Base-by-base conservation (phyloP, 2,888 invertebrate genomes). In the Trissolcus japonicus region DNA sequence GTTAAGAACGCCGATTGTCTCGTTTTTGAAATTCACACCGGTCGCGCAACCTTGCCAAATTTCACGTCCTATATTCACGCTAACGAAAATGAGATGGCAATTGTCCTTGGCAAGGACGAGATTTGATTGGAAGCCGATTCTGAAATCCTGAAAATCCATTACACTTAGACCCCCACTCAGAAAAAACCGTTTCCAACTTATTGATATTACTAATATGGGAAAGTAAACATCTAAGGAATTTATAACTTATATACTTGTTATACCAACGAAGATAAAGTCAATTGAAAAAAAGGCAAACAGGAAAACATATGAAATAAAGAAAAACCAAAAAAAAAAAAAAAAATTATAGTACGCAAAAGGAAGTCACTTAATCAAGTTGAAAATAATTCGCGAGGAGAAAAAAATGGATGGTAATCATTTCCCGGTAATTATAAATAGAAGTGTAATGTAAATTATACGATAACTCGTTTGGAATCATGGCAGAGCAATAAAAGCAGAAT, bases 1-100 rank as follows among this genome's bases (percentile, higher is more conserved):
- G 72, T 73, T 68, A 73, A 60, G 78, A 68, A 60, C 41, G 60
- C 68, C 69, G 66, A 69, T 79, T 79, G 73, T 79, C 73, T 76
- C 73, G 68, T 79, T 79, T 73, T 62, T 48, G 54, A 69, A 74
- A 76, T 79, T 76, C 57, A 56, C 53, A 57, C 66, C 41, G 60
- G 54, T 63, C 50, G 41, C 51, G n/a, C 17, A 71, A 25, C 48
- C 29, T 76, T 63, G 73, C 66, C 66, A 74, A 74, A 66, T 67
- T 55, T 50, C 48, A 53, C 43, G 53, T 50, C 43, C 60, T 60
- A 46, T 55, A 72, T 48, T 19, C 16, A 19, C 25, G 50, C 55
- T 11, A 6, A 48, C n/a, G 50, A 60, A 54, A 56, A 61, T 61
- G 66, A 55, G 65, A 73, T 46, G 29, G 56, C 66, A 73, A 73